Conservation (phyloP, 2,888 invertebrate genomes). For the Panopea generosa region DNA sequence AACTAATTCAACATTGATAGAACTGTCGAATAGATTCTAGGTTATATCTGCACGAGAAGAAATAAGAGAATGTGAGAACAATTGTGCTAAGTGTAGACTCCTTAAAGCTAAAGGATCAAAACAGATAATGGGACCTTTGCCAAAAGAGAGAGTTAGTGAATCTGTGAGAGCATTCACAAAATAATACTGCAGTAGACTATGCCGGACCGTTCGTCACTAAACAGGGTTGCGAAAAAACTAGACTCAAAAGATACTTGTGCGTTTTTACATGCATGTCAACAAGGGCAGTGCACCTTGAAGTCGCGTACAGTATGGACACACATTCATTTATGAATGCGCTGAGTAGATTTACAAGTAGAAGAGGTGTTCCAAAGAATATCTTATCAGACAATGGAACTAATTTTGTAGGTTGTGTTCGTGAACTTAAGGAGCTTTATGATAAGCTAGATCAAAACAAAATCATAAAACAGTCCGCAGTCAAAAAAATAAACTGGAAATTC, state of each 20-base stretch:
- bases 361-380: constrained; percentile 43
- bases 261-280: constrained; percentile 46
- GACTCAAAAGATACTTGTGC: constrained; percentile 19
- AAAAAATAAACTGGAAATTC: constrained; percentile 53
- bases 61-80: constrained; percentile 35
- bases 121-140: constrained; percentile 40
- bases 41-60: constrained; percentile 48
- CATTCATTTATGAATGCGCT: too few species aligned
- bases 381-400: constrained; percentile 52
- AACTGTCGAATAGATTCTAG: constrained; percentile 45
- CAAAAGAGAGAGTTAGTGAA: constrained; percentile 5
- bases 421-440: constrained; percentile 25
- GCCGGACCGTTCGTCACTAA: constrained; percentile 29
- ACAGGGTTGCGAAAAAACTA: constrained; percentile 34
- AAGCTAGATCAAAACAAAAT: constrained; percentile 40
- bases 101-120: constrained; percentile 10
- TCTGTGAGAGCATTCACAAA: too few species aligned
- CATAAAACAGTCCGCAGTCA: constrained; percentile 7
- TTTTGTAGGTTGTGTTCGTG: constrained; percentile 36
- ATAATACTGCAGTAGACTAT: too few species aligned
- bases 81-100: constrained; percentile 20
- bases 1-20: constrained; percentile 34
- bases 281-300: constrained; percentile 52
- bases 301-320: constrained; percentile 27
- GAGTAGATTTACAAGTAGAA: constrained; percentile 29